Percentiles rank a stretch among this genome's conserved stretches.
Evolutionary conservation across 2,113 vertebrate genomes (phyloP).

Genomic region (Ochotona curzoniae): DNA sequence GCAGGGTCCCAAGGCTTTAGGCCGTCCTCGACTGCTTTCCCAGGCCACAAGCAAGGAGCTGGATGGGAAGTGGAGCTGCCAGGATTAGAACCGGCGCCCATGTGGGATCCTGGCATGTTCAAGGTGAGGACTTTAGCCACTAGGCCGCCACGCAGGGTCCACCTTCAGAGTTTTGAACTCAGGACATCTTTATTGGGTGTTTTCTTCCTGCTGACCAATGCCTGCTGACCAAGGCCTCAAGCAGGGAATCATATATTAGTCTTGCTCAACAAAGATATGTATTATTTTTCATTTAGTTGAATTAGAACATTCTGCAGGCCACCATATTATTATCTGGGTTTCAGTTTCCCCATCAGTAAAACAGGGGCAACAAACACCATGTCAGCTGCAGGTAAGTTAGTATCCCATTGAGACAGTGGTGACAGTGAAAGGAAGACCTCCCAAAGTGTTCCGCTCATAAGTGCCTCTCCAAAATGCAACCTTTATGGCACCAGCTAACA

Average conservation of each 20-base stretch:
- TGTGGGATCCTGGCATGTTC: too few relatives aligned
- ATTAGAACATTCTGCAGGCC: neutral
- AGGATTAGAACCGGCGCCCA: too few relatives aligned
- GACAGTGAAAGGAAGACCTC: neutral
- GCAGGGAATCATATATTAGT: neutral
- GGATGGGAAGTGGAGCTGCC: too few relatives aligned
- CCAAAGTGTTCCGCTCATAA: neutral
- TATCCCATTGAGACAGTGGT: too few relatives aligned
- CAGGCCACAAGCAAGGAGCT: too few relatives aligned
- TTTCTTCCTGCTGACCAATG: neutral
- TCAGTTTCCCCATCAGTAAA: neutral
- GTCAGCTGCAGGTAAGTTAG: neutral
- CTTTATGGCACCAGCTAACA: rapidly evolving
- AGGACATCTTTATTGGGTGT: neutral
- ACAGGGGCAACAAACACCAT: neutral
- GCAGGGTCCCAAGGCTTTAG: too few relatives aligned
- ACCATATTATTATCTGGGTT: neutral
- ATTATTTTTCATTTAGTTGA: neutral
- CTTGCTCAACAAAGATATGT: neutral
- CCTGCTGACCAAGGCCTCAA: neutral
- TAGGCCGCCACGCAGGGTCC: too few relatives aligned
- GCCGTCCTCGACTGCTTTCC: too few relatives aligned
- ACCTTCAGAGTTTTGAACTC: neutral
- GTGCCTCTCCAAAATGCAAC: neutral
- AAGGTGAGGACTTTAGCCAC: too few relatives aligned